Conservation (phyloP, 92 coral and sea anemone genomes). For the Umimayanthus kanabou region DNA sequence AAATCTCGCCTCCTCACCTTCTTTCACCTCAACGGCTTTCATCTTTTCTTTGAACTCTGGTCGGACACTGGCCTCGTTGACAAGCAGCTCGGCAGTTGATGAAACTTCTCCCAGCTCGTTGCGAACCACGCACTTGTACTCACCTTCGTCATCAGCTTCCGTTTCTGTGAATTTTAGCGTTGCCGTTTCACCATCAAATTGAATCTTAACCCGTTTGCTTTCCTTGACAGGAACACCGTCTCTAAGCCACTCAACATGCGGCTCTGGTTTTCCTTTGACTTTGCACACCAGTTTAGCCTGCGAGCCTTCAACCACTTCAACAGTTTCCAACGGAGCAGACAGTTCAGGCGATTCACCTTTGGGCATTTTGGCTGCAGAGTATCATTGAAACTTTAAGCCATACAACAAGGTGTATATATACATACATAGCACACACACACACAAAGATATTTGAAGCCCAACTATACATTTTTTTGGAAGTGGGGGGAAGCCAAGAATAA, state of each 20-base stretch:
- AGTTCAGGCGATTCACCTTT: conserved; percentile 63
- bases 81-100: conserved; percentile 47
- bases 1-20: no score
- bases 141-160: conserved; percentile 16
- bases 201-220: conserved; percentile 45
- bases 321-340: conserved; percentile 38
- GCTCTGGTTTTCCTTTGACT: conserved; percentile 70
- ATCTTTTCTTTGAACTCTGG: no score
- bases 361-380: conserved; percentile 57
- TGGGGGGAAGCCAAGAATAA: no score
- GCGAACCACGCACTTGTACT: conserved; percentile 57
- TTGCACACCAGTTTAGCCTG: conserved; percentile 61
- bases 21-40: no score
- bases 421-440: no score
- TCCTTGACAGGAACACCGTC: conserved; percentile 64
- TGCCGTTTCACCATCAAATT: conserved; percentile 57
- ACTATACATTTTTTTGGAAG: no score
- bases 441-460: no score
- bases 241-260: conserved; percentile 77
- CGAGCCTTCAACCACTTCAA: conserved; percentile 56
- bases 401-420: no score
- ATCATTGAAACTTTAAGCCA: not conserved
- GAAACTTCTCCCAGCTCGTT: conserved; percentile 70
- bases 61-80: no score
- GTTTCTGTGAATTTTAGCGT: conserved; percentile 54